Base-by-base conservation (phyloP, 1,140 invertebrate species). In the Drosophila santomea region DNA sequence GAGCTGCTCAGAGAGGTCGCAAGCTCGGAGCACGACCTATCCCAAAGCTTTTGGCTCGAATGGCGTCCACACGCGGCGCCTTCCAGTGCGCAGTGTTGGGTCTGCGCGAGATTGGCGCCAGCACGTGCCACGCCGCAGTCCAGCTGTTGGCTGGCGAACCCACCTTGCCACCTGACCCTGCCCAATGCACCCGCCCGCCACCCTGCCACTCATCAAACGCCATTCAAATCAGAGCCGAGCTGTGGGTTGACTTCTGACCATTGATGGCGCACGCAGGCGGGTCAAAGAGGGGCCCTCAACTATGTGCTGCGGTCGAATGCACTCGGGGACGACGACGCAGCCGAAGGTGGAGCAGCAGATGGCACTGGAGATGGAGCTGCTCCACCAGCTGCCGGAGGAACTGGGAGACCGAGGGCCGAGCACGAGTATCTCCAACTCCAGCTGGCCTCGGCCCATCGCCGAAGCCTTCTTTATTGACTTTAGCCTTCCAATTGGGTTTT, bases 71-170 rank as follows among this genome's bases (percentile, higher is more conserved):
- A 84, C 36, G 43, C 28, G 43, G 23, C 28, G 35, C 11, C 57
- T 86, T 88, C 83, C 83, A 89, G 1, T 83, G 83, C 83, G 83
- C 83, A 83, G 41, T 89, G 83, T 83, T 88, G 84, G 59, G 28
- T 63, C 62, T 89, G 83, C 83, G 83, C 80, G 52, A 7, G 44
- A 35, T 64, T 69, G 62, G 43, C 82, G 55, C 67, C 78, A 86
- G 82, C 82, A 86, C 83, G 83, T 86, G 83, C 83, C 83, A 86
- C 82, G 66, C 66, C 82, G 66, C 82, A 74, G 74, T 80, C 79
- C 78, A 80, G 78, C 78, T 76, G 64, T 81, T 76, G 73, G 73
- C 52, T 67, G 51, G 76, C 78, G 55, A 56, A 57, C 45, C 47
- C 64, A 61, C 74, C 50, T 39, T 25, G 39, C 39, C 56, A 50